Conservation (phyloP, 2,888 invertebrate genomes). For the Drosophila heteroneura region DNA sequence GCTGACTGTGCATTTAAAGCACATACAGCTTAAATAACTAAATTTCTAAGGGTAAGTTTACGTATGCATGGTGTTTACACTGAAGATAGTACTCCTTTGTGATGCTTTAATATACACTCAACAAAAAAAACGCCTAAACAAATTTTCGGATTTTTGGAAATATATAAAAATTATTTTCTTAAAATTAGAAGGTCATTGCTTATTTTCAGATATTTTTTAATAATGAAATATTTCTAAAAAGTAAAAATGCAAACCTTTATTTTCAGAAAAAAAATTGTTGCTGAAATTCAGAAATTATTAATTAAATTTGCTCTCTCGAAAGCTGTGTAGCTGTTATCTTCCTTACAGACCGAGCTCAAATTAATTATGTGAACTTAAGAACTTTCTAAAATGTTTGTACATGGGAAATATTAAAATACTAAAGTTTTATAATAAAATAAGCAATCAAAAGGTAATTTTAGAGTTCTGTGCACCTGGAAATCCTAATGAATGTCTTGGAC, state of each 20-base stretch:
- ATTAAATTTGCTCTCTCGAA: background rate
- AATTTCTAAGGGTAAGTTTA: constrained; percentile 4
- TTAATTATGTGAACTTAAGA: background rate
- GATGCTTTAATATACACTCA: background rate
- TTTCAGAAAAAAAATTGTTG: background rate
- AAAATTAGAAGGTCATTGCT: background rate
- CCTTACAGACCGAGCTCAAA: background rate
- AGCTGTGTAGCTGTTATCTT: background rate
- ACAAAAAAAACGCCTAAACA: background rate
- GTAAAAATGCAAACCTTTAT: background rate
- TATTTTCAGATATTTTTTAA: background rate
- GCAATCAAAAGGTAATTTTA: no score
- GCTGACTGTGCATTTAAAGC: constrained; percentile 44
- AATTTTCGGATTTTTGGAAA: background rate
- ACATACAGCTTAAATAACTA: constrained; percentile 21
- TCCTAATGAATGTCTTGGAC: no score
- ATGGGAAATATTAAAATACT: background rate
- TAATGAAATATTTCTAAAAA: background rate
- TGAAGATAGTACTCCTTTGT: background rate
- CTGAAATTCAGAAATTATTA: background rate
- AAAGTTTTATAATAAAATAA: background rate
- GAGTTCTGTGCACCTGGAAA: no score
- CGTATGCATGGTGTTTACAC: background rate
- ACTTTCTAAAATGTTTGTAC: background rate
- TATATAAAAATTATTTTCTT: background rate